A percentile compares a stretch with the other conserved stretches of the same genome.
phyloP scores from a whole-genome alignment of 2,888 invertebrate genomes.

The Stenodera caucasica region DNA sequence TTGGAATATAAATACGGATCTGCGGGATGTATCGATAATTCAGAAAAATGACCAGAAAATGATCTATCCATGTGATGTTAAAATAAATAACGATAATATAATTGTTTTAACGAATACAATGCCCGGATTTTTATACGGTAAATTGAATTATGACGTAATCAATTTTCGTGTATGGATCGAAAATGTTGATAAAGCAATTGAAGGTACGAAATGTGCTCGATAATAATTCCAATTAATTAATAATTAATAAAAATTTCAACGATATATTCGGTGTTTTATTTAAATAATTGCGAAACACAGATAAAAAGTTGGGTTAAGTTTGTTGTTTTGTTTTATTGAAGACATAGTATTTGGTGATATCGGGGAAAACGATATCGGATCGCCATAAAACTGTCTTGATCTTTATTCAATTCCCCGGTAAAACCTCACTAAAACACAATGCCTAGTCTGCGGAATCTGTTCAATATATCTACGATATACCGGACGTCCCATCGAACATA shows the following conservation, averaged over 20 bases:
- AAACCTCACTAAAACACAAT: slow-evolving; percentile 40
- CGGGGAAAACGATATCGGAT: slow-evolving; percentile 43
- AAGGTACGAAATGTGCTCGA: slow-evolving; percentile 54
- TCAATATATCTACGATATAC: slow-evolving; percentile 21
- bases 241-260: too few relatives aligned
- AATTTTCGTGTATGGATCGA: slow-evolving; percentile 68
- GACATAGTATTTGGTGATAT: slow-evolving; percentile 36
- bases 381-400: slow-evolving; percentile 55
- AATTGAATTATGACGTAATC: slow-evolving; percentile 61
- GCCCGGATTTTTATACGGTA: slow-evolving; percentile 67
- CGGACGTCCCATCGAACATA: neutral
- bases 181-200: slow-evolving; percentile 51
- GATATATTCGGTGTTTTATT: too few relatives aligned
- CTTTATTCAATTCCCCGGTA: slow-evolving; percentile 48
- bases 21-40: slow-evolving; percentile 60
- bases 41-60: slow-evolving; percentile 63
- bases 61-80: slow-evolving; percentile 73
- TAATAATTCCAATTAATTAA: neutral
- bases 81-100: slow-evolving; percentile 64
- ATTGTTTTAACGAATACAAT: slow-evolving; percentile 71
- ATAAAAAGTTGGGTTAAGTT: too few relatives aligned
- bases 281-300: too few relatives aligned
- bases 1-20: slow-evolving; percentile 65
- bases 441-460: slow-evolving; percentile 29
- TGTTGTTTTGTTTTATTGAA: slow-evolving; percentile 14